Conservation (phyloP, 1,140 invertebrate genomes). For the Microplitis demolitor region DNA sequence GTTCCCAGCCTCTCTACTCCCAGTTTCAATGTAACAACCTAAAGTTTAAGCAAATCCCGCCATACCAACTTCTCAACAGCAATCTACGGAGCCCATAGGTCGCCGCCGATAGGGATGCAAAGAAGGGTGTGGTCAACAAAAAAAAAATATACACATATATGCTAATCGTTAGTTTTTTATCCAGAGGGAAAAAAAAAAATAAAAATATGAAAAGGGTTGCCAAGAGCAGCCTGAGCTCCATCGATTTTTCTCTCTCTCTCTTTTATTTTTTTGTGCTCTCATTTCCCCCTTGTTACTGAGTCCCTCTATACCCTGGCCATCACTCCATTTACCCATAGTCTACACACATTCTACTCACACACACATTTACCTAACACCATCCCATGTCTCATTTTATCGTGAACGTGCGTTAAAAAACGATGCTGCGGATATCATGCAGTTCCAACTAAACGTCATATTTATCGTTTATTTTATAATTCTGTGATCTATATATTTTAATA, state of each 20-base stretch:
- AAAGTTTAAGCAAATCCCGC: neutral
- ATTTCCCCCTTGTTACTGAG: constrained; percentile 4
- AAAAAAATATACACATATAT: constrained; percentile 28
- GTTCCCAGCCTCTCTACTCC: constrained; percentile 5
- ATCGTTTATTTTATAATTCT: no score
- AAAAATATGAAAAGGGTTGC: constrained; percentile 36
- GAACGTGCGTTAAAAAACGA: constrained; percentile 21
- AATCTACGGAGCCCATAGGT: constrained; percentile 8
- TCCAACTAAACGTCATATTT: neutral
- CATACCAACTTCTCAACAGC: neutral
- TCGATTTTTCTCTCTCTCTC: constrained; percentile 51
- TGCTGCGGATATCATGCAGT: constrained; percentile 15
- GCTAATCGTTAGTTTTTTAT: constrained; percentile 43
- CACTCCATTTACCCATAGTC: neutral
- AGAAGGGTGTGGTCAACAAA: constrained; percentile 42
- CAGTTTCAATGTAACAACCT: neutral
- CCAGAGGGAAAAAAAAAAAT: constrained; percentile 21
- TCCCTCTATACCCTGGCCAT: neutral
- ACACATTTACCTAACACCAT: constrained; percentile 10
- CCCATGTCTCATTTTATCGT: constrained; percentile 15
- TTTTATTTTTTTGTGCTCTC: constrained; percentile 16
- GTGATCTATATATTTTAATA: no score
- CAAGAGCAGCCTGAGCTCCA: constrained; percentile 41
- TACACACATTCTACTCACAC: neutral
- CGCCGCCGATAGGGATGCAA: constrained; percentile 12